These are phyloP conservation scores for Mycalesis mineus DNA, from an alignment of 2,888 invertebrate genomes.

Conservation along the genomic window DNA sequence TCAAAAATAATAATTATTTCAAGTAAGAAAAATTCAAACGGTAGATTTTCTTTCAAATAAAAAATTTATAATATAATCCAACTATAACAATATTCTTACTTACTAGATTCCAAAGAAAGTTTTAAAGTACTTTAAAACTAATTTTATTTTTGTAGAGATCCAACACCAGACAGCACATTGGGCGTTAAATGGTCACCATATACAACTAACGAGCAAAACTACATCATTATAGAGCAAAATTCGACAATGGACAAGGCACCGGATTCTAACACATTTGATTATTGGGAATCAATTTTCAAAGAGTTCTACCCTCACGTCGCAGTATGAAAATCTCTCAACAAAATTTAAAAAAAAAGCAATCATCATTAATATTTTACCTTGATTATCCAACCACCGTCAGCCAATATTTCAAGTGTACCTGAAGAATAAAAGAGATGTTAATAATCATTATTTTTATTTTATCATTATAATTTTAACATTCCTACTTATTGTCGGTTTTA, in stretches of 20 bases:
- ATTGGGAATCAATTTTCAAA: slow-evolving; percentile 45
- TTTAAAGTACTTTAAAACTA: neutral
- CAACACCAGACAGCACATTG: slow-evolving; percentile 44
- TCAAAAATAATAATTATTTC: too few relatives aligned
- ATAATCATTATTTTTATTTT: too few relatives aligned
- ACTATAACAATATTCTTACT: too few relatives aligned
- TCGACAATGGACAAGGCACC: slow-evolving; percentile 33
- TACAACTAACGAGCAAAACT: slow-evolving; percentile 38
- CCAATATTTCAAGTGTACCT: neutral
- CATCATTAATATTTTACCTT: neutral
- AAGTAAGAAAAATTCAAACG: too few relatives aligned
- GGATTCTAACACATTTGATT: slow-evolving; percentile 41
- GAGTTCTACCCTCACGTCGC: slow-evolving; percentile 38
- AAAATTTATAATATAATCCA: too few relatives aligned
- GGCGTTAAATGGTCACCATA: slow-evolving; percentile 45
- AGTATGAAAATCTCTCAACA: neutral
- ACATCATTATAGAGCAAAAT: slow-evolving; percentile 44
- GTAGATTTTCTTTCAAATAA: too few relatives aligned
- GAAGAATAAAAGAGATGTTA: too few relatives aligned
- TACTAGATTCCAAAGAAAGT: too few relatives aligned
- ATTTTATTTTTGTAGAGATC: slow-evolving; percentile 40
- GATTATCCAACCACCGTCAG: neutral
- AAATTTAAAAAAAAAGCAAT: too few relatives aligned
- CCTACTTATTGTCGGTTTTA: too few relatives aligned
- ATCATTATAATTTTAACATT: too few relatives aligned